Conservation (phyloP, 1,140 invertebrate species). For the Drosophila tristis region DNA sequence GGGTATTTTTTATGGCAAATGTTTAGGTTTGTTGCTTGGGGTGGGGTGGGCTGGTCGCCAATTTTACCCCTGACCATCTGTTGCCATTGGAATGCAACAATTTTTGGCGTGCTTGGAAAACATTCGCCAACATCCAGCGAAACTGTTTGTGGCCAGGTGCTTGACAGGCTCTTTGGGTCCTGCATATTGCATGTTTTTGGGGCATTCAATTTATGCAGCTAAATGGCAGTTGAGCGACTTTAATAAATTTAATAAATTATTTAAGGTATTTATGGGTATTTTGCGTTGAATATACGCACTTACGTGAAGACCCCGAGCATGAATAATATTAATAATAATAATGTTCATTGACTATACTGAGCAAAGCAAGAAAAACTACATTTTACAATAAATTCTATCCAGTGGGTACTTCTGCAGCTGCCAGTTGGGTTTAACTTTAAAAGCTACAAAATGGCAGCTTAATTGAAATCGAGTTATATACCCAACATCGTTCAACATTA, state of each 20-base stretch:
- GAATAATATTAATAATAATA: too few relatives aligned
- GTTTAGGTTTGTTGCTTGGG: not conserved
- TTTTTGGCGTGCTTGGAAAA: conserved; percentile 52
- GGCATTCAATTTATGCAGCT: conserved; percentile 3
- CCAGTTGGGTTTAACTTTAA: too few relatives aligned
- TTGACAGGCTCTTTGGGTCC: conserved; percentile 19
- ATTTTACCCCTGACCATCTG: conserved; percentile 41
- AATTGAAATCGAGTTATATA: too few relatives aligned
- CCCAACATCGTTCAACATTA: too few relatives aligned
- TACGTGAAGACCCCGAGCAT: not conserved
- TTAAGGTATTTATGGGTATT: not conserved
- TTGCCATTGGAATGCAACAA: conserved; percentile 63
- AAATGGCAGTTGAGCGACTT: not conserved
- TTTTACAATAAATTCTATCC: too few relatives aligned
- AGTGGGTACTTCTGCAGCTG: too few relatives aligned
- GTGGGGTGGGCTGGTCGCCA: not conserved
- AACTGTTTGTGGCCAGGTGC: conserved; percentile 25
- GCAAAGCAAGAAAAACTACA: too few relatives aligned
- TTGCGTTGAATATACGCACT: not conserved
- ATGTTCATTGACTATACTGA: too few relatives aligned
- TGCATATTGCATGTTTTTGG: conserved; percentile 22
- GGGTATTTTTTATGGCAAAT: conserved; percentile 26
- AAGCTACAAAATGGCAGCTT: too few relatives aligned
- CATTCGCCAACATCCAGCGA: conserved; percentile 11
- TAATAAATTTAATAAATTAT: not conserved